A percentile compares a stretch with the other conserved stretches of the same genome.
phyloP scores from a whole-genome alignment of 2,888 invertebrate species.

The Scaptomyza tumidula region DNA sequence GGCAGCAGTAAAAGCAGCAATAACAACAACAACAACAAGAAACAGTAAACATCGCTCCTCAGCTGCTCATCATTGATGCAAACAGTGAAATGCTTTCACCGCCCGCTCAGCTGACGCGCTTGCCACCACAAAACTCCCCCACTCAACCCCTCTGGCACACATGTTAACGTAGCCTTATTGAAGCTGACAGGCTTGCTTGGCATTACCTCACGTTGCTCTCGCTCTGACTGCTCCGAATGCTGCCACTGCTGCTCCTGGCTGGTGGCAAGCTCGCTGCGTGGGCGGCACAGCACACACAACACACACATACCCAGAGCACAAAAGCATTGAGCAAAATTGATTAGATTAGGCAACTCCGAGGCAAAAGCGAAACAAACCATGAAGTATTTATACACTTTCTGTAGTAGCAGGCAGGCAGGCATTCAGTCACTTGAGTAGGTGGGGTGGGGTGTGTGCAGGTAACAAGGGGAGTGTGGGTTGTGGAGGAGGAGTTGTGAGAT shows the following conservation, averaged over 20 bases:
- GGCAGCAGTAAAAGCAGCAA: slow-evolving; percentile 12
- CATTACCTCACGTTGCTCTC: slow-evolving; percentile 38
- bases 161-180: slow-evolving; percentile 74
- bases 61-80: slow-evolving; percentile 74
- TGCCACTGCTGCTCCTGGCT: slow-evolving; percentile 10
- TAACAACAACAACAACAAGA: neutral
- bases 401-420: neutral
- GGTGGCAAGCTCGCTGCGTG: slow-evolving; percentile 58
- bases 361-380: slow-evolving; percentile 47
- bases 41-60: slow-evolving; percentile 7
- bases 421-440: neutral
- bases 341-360: slow-evolving; percentile 69
- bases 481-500: neutral
- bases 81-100: slow-evolving; percentile 79
- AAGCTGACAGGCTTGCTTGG: slow-evolving; percentile 66
- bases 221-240: neutral
- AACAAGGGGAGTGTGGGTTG: neutral
- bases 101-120: slow-evolving; percentile 38
- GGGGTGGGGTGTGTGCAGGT: neutral
- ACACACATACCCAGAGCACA: slow-evolving; percentile 22
- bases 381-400: slow-evolving; percentile 48
- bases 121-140: slow-evolving; percentile 4
- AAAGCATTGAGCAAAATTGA: slow-evolving; percentile 68
- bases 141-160: slow-evolving; percentile 40
- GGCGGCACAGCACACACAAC: slow-evolving; percentile 12